Base-by-base conservation (phyloP, 37 sponge, comb jelly and placozoan genomes). In the Diacarnus erythraeanus region DNA sequence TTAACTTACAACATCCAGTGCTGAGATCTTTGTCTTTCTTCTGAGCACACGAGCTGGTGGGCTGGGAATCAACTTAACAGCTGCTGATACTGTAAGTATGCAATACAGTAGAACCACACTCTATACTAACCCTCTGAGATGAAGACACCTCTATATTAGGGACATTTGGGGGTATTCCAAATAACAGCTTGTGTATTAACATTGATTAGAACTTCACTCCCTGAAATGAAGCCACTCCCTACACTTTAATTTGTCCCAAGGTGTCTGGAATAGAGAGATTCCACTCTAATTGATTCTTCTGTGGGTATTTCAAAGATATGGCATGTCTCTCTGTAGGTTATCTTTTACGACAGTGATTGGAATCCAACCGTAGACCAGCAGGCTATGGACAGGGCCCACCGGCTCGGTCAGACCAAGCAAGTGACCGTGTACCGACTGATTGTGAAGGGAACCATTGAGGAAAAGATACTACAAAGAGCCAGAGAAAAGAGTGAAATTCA, bases 341-440 rank as follows among this genome's bases (percentile, higher is more conserved):
- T 97, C 31, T 97, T 97, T 84, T 97, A 87, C 79, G 97, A 97
- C 79, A 89, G 90, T 57, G 97, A 97, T 72, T 97, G 97, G 97
- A 97, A 94, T 73, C 97, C 97, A 15, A 97, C 97, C 30, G 97
- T 97, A 51, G 97, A 97, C 61, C 97, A 97, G 82, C 97, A 97
- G 84, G 97, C 97, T 2, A 97, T 97, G 97, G 97, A 97, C 77
- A 72, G 97, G 8, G 97, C 97, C 20, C 97, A 97, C 77, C 54
- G 97, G n/a, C 88, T 97, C 37, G 97, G 97, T 0, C 97, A 97
- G 80, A 97, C 97, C 37, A 91, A 89, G 65, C 95, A 97, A 79
- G 95, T 97, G 30, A 97, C 97, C 20, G 97, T 97, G 25, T 97
- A 97, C 63, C 80, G 97, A 15, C 86, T 97, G 69, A 80, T 97